Percentiles rank a stretch among this genome's conserved stretches.
Evolutionary conservation across 1,140 invertebrate genomes (phyloP).

Genomic region (Carcinoscorpius rotundicauda): DNA sequence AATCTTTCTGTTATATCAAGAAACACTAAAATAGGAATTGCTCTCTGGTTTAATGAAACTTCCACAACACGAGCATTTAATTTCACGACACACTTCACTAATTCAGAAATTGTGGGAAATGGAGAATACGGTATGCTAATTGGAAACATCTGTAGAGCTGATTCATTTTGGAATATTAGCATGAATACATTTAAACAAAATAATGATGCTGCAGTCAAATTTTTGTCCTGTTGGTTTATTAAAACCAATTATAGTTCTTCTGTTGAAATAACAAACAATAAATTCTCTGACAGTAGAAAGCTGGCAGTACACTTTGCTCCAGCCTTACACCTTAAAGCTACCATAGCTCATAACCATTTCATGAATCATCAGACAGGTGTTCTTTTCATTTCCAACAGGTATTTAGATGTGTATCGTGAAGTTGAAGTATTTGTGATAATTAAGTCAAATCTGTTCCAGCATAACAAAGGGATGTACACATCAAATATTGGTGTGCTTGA

Average conservation of each 20-base stretch:
- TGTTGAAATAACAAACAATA: constrained; percentile 73
- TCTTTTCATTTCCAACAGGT: constrained; percentile 75
- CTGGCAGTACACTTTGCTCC: constrained; percentile 67
- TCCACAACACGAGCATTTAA: constrained; percentile 55
- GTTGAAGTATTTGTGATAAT: constrained; percentile 57
- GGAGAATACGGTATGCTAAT: constrained; percentile 66
- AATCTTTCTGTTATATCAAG: constrained; percentile 55
- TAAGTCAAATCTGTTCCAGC: constrained; percentile 74
- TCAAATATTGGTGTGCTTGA: constrained; percentile 75
- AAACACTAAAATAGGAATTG: constrained; percentile 71
- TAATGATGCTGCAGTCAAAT: constrained; percentile 55
- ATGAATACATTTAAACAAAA: constrained; percentile 71
- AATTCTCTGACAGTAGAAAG: constrained; percentile 56
- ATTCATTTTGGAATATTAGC: constrained; percentile 56
- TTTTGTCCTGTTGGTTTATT: constrained; percentile 59
- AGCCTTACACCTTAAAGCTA: constrained; percentile 62
- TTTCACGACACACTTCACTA: constrained; percentile 46
- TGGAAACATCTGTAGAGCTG: constrained; percentile 45
- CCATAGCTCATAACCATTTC: constrained; percentile 81
- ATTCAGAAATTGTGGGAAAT: constrained; percentile 73
- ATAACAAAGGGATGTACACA: constrained; percentile 76
- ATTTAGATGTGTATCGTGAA: constrained; percentile 37
- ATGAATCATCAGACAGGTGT: constrained; percentile 63
- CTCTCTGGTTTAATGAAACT: constrained; percentile 78
- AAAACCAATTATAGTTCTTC: constrained; percentile 22